Base-by-base conservation (phyloP, 2,113 vertebrate species). In the Cathartes aura region DNA sequence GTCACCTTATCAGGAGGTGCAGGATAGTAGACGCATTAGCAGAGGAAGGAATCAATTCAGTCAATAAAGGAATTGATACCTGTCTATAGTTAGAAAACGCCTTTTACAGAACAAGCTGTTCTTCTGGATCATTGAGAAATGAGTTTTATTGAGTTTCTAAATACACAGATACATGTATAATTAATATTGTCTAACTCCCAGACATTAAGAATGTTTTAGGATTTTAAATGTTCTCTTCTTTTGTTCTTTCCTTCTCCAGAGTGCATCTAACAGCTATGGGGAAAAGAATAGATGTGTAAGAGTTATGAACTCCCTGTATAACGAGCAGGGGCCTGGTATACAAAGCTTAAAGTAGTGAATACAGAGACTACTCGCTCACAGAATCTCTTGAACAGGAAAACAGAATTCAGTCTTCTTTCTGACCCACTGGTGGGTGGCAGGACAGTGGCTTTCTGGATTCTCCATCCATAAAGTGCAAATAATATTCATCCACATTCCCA, bases 61-160 rank as follows among this genome's bases (percentile, higher is more conserved):
- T 75, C 95, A 93, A 89, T 94, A 85, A 52, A 75, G 89, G 84
- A 95, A 93, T 20, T 60, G 91, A 93, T 93, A 93, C 53, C 58
- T 94, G 66, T 10, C 87, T 90, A 80, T 64, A 91, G 84, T 90
- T 95, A 94, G 91, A 94, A 96, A 93, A 87, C 5, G 4, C 30
- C 48, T 93, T 64, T 93, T 85, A 79, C 27, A 68, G 87, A 94
- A 84, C 81, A 93, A 85, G 47, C 52, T 75, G 66, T 85, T 96
- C 94, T 74, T 66, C 64, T 91, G 48, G 24, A 85, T 72, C 70
- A 68, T 1, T 52, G 78, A 91, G 90, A 87, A 89, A 60, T 42
- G 60, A 60, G 27, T 85, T 82, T 50, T 93, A 62, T 1, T 42
- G 78, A 72, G 84, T 82, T 93, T 64, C 82, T 64, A 60, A 95